Evolutionary conservation across 2,797 vertebrate species (phyloP).

Genomic region (Myotis planiceps): DNA sequence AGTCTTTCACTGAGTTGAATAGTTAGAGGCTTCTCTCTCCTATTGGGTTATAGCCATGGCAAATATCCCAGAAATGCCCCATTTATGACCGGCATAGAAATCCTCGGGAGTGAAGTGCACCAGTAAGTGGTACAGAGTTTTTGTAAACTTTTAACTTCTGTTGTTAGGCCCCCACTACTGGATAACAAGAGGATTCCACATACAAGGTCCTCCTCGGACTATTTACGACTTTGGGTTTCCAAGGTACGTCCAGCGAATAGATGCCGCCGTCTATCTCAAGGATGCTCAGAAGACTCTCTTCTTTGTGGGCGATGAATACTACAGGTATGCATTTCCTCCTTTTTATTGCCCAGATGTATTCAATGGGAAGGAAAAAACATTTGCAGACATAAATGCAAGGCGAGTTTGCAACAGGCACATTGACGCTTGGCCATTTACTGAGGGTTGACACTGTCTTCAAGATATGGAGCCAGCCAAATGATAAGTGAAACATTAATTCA

Average conservation of each 20-base stretch:
- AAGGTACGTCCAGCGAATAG: conserved; percentile 62
- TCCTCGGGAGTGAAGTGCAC: neutral
- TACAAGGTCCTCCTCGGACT: conserved; percentile 62
- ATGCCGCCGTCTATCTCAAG: conserved; percentile 77
- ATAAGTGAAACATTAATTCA: neutral
- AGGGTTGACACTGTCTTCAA: neutral
- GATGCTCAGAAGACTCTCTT: conserved; percentile 78
- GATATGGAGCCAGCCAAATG: neutral
- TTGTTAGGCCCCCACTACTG: conserved; percentile 78
- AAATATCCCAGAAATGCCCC: neutral
- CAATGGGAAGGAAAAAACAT: neutral
- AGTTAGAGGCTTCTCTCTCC: neutral
- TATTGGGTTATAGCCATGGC: neutral
- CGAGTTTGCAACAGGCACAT: neutral
- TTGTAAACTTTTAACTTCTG: neutral
- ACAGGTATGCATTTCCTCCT: conserved; percentile 61
- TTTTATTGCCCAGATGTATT: neutral
- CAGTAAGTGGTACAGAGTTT: neutral
- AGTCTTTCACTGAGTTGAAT: neutral
- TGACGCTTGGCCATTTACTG: neutral
- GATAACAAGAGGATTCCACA: conserved; percentile 80
- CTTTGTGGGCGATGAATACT: conserved; percentile 81
- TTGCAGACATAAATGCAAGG: neutral
- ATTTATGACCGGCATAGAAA: neutral
- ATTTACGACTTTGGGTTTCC: conserved; percentile 82